Conservation (phyloP, 2,113 vertebrate species). For the Oryctolagus cuniculus region DNA sequence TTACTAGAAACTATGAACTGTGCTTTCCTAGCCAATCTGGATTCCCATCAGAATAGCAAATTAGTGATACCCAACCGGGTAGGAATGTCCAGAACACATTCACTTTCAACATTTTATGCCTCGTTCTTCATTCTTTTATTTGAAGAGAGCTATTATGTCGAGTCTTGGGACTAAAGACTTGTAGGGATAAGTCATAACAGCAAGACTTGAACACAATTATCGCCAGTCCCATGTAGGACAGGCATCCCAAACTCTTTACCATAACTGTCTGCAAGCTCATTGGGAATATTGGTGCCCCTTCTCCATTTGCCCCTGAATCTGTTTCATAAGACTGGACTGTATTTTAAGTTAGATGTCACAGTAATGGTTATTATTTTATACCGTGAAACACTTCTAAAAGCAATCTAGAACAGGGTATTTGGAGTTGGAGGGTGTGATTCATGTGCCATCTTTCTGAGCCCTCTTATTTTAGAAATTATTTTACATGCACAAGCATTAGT, state of each 20-base stretch:
- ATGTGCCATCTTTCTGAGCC: background rate
- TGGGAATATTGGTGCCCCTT: background rate
- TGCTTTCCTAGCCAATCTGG: conserved; percentile 17
- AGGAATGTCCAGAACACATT: background rate
- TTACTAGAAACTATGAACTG: conserved; percentile 6
- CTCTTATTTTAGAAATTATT: conserved; percentile 50
- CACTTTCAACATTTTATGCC: background rate
- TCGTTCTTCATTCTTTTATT: conserved; percentile 13
- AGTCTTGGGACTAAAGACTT: background rate
- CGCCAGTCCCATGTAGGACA: background rate
- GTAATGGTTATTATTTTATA: background rate
- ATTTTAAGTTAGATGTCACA: background rate
- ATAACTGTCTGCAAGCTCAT: conserved; percentile 24
- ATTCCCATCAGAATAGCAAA: background rate
- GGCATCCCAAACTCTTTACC: background rate
- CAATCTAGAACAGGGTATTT: conserved; percentile 52
- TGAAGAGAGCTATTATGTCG: background rate
- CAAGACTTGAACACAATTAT: background rate
- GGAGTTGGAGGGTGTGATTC: conserved; percentile 41
- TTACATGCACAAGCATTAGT: conserved; percentile 35
- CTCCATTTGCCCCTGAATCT: conserved; percentile 36
- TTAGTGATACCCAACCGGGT: background rate
- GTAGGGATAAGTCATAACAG: background rate
- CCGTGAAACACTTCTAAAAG: conserved; percentile 54
- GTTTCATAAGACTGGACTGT: background rate